Base-by-base conservation (phyloP, 2,888 invertebrate species). In the Troilus luridus region DNA sequence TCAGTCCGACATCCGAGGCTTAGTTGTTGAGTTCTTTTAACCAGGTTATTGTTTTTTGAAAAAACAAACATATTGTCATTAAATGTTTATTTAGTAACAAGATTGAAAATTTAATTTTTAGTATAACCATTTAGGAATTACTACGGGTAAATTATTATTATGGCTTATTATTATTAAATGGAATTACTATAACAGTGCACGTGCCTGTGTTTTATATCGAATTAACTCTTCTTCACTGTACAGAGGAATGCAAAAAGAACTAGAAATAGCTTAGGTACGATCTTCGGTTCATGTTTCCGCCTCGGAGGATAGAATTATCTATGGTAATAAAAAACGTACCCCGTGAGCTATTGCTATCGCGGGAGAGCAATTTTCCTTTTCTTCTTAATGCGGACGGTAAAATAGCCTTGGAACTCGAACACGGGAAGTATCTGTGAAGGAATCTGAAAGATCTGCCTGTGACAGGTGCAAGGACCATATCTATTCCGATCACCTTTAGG, bases 371-470 rank as follows among this genome's bases (percentile, higher is more conserved):
- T 85, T 85, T 85, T 81, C 54, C 14, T 14, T 58, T 56, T 85
- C 85, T 85, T 85, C 85, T 85, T 85, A 56, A 85, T 85, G 85
- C 85, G 85, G 54, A 56, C n/a, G n/a, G 56, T 85, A 58, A 85
- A 85, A 58, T 58, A 85, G 12, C 56, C 56, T 58, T 85, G 85
- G 54, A 85, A 56, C 56, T 85, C 85, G 85, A 85, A 85, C 56
- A 85, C n/a, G 85, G 12, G 81, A 12, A 85, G 56, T 58, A 85
- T 85, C 85, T 77, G 85, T 56, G n/a, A 19, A 85, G 85, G 85
- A 85, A 85, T 85, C 85, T 85, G n/a, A 85, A 41, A 19, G 27
- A 77, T 77, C 41, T 41, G 1, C 7, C 27, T 1, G 9, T 27
- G 72, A 41, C 72, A 77, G 72, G 72, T 77, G 72, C 7, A 19